phyloP scores from a whole-genome alignment of 2,113 vertebrate genomes.

The Festucalex cinctus region DNA sequence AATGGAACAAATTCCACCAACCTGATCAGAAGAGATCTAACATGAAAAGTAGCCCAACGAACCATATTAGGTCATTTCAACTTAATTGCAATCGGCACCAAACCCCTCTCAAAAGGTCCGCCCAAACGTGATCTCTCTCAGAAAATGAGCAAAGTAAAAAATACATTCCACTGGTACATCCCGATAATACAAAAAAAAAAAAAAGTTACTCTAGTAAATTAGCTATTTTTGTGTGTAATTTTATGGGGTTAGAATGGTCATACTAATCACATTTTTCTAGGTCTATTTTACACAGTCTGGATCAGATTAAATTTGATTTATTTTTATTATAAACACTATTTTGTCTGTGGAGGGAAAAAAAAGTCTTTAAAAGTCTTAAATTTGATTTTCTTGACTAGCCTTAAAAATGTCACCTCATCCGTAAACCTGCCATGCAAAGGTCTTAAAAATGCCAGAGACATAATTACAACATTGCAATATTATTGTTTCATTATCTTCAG shows the following conservation, averaged over 20 bases:
- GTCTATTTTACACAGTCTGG: not conserved
- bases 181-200: not conserved
- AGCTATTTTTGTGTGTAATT: not conserved
- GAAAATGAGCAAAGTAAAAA: not conserved
- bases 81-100: not conserved
- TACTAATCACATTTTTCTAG: not conserved
- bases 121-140: not conserved
- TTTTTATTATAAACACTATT: not conserved
- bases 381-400: not conserved
- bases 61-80: not conserved
- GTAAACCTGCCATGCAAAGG: not conserved
- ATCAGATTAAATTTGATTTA: not conserved
- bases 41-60: no score
- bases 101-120: no score
- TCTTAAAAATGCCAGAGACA: not conserved
- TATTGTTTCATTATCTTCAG: not conserved
- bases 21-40: no score
- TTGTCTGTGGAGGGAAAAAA: not conserved
- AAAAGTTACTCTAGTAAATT: no score
- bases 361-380: not conserved
- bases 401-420: not conserved
- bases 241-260: not conserved
- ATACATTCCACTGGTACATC: not conserved
- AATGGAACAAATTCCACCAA: no score
- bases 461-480: not conserved